Percentiles rank a stretch among this genome's conserved stretches.
These are phyloP conservation scores for Sceliomorpha sp. DNA, from an alignment of 2,888 invertebrate genomes.

Conservation along the genomic window DNA sequence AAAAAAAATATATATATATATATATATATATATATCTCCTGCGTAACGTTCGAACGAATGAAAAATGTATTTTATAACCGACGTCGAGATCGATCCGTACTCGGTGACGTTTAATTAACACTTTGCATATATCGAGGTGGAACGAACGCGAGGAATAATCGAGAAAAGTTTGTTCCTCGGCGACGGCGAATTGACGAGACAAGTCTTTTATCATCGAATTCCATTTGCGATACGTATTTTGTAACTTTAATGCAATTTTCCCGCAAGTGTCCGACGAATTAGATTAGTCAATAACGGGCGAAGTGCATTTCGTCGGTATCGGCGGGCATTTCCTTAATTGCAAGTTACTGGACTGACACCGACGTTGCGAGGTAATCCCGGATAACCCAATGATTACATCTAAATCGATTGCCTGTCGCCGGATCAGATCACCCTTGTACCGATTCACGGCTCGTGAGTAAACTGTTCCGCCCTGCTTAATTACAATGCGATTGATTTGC, in stretches of 20 bases:
- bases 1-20: no score
- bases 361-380: slow-evolving; percentile 56
- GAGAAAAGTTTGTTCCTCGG: no score
- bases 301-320: slow-evolving; percentile 38
- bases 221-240: no score
- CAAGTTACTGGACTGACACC: slow-evolving; percentile 52
- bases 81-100: no score
- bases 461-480: slow-evolving; percentile 61
- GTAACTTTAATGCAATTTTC: slow-evolving; percentile 12
- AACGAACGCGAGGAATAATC: no score
- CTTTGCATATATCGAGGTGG: no score
- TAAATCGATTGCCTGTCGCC: slow-evolving; percentile 63
- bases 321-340: slow-evolving; percentile 56
- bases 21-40: no score
- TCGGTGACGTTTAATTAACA: no score
- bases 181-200: no score
- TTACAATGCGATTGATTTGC: slow-evolving; percentile 74
- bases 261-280: slow-evolving; percentile 19
- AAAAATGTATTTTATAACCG: no score
- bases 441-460: slow-evolving; percentile 45
- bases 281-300: slow-evolving; percentile 24
- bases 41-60: no score
- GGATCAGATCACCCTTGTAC: slow-evolving; percentile 56
- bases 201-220: no score
- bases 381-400: slow-evolving; percentile 64